phyloP scores from a whole-genome alignment of 2,113 vertebrate species.

The Hepsetus odoe region DNA sequence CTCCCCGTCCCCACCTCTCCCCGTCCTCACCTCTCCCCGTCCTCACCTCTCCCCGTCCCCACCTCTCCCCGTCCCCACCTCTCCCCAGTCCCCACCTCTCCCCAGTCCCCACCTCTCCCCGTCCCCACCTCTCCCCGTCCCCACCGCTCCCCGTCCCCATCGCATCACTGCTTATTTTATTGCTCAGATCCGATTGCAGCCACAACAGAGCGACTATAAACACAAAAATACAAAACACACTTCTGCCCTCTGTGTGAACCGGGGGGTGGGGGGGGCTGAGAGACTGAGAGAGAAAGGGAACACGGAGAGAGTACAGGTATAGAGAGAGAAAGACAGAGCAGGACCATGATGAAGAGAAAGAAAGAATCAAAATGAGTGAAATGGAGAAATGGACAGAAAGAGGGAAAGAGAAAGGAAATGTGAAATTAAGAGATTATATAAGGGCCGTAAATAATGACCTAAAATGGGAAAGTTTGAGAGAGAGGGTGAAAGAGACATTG shows the following conservation, averaged over 20 bases:
- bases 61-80: too few relatives aligned
- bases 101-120: too few relatives aligned
- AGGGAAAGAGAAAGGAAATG: not conserved
- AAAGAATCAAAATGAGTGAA: not conserved
- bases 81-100: too few relatives aligned
- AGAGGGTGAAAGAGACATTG: not conserved
- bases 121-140: too few relatives aligned
- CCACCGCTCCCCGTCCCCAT: too few relatives aligned
- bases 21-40: too few relatives aligned
- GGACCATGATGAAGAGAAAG: too few relatives aligned
- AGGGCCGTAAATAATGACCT: too few relatives aligned
- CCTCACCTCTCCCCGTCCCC: too few relatives aligned
- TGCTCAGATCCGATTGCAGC: not conserved
- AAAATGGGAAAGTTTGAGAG: too few relatives aligned
- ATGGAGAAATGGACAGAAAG: not conserved
- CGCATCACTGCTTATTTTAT: constrained; percentile 7
- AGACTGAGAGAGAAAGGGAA: not conserved
- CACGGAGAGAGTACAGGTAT: not conserved
- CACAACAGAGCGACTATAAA: not conserved
- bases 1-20: too few relatives aligned
- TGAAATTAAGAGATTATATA: not conserved
- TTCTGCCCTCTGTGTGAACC: constrained; percentile 11
- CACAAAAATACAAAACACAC: constrained; percentile 1
- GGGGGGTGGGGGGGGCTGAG: not conserved
- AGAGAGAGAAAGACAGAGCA: not conserved